Evolutionary conservation across 2,888 invertebrate genomes (phyloP).

Genomic region (Siphonodentalium dalli): DNA sequence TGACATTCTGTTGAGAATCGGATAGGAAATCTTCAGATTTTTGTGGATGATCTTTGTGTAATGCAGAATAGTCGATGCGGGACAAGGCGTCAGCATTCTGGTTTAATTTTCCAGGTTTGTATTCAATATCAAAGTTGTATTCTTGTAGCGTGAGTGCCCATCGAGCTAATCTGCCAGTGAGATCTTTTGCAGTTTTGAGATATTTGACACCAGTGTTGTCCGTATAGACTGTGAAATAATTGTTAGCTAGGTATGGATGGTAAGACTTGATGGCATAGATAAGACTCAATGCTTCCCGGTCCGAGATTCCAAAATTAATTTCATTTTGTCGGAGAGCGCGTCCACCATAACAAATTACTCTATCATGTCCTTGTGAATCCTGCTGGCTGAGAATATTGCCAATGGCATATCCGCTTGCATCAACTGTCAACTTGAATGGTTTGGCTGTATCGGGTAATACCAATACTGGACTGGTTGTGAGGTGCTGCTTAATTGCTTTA

Average conservation of each 20-base stretch:
- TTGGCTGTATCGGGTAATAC: slow-evolving; percentile 29
- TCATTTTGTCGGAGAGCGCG: slow-evolving; percentile 18
- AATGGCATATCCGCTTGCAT: slow-evolving; percentile 26
- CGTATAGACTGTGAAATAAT: slow-evolving; percentile 24
- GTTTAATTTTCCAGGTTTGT: slow-evolving; percentile 22
- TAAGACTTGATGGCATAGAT: slow-evolving; percentile 25
- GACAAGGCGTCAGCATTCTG: slow-evolving; percentile 21
- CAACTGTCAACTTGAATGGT: slow-evolving; percentile 30
- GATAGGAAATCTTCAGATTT: too few relatives aligned
- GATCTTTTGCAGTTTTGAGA: slow-evolving; percentile 19
- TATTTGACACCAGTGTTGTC: slow-evolving; percentile 24
- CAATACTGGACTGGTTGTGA: slow-evolving; percentile 32
- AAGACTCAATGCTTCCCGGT: slow-evolving; percentile 29
- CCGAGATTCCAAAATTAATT: slow-evolving; percentile 19
- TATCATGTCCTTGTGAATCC: slow-evolving; percentile 12
- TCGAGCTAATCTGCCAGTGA: slow-evolving; percentile 23
- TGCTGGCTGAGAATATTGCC: slow-evolving; percentile 30
- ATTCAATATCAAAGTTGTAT: slow-evolving; percentile 23
- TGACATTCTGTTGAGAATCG: too few relatives aligned
- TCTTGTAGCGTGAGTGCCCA: slow-evolving; percentile 31
- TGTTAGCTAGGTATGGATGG: slow-evolving; percentile 22
- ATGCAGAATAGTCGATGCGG: background rate
- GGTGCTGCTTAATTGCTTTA: slow-evolving; percentile 36
- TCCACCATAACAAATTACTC: slow-evolving; percentile 28
- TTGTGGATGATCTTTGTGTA: too few relatives aligned